These are phyloP conservation scores for Ardeotis arabs DNA, from an alignment of 2,113 vertebrate species.

Conservation along the genomic window DNA sequence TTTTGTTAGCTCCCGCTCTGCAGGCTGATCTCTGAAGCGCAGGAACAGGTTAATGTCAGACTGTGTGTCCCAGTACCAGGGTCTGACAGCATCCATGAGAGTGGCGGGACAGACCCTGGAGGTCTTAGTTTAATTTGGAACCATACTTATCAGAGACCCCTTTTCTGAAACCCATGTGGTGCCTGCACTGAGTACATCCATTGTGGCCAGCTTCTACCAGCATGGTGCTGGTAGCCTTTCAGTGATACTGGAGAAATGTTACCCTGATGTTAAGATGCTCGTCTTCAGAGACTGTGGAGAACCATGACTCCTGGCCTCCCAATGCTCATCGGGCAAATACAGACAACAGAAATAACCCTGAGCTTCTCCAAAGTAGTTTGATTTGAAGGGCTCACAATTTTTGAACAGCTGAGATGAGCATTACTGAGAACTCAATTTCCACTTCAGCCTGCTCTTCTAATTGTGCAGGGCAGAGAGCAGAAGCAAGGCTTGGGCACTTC, in stretches of 20 bases:
- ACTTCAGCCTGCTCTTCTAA: neutral
- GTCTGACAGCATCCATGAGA: neutral
- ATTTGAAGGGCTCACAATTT: neutral
- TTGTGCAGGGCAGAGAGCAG: neutral
- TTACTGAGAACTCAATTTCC: neutral
- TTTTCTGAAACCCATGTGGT: neutral
- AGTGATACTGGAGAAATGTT: neutral
- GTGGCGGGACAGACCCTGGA: neutral
- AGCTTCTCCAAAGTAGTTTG: neutral
- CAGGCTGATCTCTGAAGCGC: neutral
- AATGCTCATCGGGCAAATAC: fast-evolving
- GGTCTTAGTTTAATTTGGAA: neutral
- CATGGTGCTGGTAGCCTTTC: neutral
- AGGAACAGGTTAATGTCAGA: neutral
- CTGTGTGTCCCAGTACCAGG: fast-evolving
- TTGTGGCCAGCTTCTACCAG: neutral
- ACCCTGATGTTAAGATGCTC: neutral
- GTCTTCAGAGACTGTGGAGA: neutral
- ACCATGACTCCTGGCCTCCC: neutral
- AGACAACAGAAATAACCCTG: neutral
- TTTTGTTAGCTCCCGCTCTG: neutral
- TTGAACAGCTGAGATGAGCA: neutral
- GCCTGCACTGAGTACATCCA: neutral
- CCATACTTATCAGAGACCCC: neutral
- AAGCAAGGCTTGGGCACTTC: neutral